Conservation (phyloP, 1,140 invertebrate species). For the Sogatella furcifera region DNA sequence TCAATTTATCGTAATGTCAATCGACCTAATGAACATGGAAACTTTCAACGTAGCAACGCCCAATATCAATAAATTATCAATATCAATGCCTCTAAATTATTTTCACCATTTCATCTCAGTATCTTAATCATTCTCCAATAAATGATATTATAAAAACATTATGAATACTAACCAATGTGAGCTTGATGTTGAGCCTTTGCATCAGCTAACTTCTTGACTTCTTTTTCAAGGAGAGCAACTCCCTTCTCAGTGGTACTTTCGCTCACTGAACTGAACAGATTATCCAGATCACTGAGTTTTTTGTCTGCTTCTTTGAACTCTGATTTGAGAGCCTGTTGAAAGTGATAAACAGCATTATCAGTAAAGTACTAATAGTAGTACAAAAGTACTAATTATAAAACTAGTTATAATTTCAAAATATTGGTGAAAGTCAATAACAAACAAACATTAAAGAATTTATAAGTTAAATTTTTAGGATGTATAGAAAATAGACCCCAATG, state of each 20-base stretch:
- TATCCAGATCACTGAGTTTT: conserved; percentile 55
- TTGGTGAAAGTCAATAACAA: not conserved
- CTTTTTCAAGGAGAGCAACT: conserved; percentile 56
- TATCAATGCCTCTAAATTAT: no score
- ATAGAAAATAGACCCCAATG: no score
- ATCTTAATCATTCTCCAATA: no score
- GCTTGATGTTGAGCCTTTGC: conserved; percentile 50
- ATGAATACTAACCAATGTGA: conserved; percentile 41
- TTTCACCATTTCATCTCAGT: no score
- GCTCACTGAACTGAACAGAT: conserved; percentile 54
- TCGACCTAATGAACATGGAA: no score
- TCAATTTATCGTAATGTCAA: no score
- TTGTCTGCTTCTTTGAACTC: conserved; percentile 59
- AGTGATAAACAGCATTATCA: not conserved
- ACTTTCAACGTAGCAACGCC: no score
- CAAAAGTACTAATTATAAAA: no score
- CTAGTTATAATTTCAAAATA: not conserved
- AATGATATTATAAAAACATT: no score
- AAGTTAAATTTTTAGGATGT: not conserved
- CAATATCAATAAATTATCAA: no score
- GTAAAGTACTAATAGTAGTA: no score
- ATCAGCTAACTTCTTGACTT: conserved; percentile 56
- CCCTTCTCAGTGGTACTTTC: conserved; percentile 73
- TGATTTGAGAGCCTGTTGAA: conserved; percentile 46
- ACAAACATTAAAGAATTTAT: not conserved